phyloP scores from a whole-genome alignment of 2,888 invertebrate species.

The Caenorhabditis auriculariae region DNA sequence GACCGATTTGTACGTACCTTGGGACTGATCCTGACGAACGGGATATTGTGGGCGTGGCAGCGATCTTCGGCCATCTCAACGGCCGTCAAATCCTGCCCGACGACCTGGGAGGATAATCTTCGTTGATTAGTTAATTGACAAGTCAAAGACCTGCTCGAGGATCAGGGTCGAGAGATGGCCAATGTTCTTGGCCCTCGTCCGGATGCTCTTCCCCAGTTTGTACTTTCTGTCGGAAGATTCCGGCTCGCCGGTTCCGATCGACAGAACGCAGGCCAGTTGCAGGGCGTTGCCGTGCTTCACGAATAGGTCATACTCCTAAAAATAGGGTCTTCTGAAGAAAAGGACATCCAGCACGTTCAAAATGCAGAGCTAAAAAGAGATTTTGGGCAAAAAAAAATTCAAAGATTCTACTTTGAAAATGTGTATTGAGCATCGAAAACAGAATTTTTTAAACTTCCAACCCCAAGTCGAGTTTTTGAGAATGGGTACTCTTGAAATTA shows the following conservation, averaged over 20 bases:
- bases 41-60: conserved; percentile 53
- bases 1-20: conserved; percentile 11
- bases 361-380: neutral
- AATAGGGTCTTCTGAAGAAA: neutral
- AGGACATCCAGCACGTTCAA: neutral
- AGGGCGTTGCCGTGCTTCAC: conserved; percentile 42
- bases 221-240: conserved; percentile 27
- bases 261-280: conserved; percentile 48
- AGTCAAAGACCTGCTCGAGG: conserved; percentile 45
- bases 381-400: neutral
- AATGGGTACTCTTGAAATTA: too few species aligned
- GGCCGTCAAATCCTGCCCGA: conserved; percentile 55
- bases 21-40: conserved; percentile 54
- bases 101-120: conserved; percentile 32
- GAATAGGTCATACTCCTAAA: conserved; percentile 54
- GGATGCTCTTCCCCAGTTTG: conserved; percentile 44
- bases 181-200: conserved; percentile 45
- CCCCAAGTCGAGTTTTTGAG: too few species aligned
- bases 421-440: too few species aligned
- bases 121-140: neutral
- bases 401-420: too few species aligned
- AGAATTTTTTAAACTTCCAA: too few species aligned
- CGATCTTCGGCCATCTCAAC: conserved; percentile 54
- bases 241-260: conserved; percentile 59
- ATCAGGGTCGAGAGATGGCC: conserved; percentile 49